These are phyloP conservation scores for Drosophila pachea DNA, from an alignment of 1,140 invertebrate genomes.

Conservation along the genomic window DNA sequence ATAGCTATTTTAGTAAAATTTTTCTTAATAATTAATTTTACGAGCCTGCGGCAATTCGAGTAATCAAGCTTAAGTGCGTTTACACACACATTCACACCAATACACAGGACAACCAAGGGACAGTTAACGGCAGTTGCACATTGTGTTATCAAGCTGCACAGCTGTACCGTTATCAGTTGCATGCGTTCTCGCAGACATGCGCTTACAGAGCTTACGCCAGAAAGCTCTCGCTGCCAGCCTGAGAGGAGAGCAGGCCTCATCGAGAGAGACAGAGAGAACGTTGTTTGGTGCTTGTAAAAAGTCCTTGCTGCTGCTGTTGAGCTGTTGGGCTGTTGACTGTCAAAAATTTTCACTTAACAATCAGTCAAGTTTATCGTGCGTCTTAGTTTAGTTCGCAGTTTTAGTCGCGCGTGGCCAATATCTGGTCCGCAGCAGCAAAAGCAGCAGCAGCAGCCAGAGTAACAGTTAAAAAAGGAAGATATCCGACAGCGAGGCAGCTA, in stretches of 20 bases:
- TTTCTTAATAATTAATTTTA: constrained; percentile 64
- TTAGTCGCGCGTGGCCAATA: constrained; percentile 23
- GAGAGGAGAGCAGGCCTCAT: constrained; percentile 2
- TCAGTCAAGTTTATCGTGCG: constrained; percentile 75
- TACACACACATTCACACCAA: constrained; percentile 4
- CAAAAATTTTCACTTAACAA: constrained; percentile 70
- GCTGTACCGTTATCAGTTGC: constrained; percentile 69
- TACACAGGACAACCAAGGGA: not conserved
- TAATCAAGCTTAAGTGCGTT: constrained; percentile 42
- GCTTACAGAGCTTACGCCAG: constrained; percentile 35
- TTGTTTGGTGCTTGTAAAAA: constrained; percentile 20
- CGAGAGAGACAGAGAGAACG: constrained; percentile 3
- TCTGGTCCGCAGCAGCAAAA: constrained; percentile 22
- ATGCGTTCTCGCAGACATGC: constrained; percentile 47
- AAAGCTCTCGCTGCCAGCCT: constrained; percentile 46
- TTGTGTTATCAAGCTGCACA: constrained; percentile 62
- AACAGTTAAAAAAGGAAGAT: constrained; percentile 24
- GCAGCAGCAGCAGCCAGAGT: constrained; percentile 23
- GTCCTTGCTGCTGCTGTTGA: constrained; percentile 55
- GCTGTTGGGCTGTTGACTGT: constrained; percentile 65
- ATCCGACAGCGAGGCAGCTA: constrained; percentile 41
- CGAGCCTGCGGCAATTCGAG: constrained; percentile 59
- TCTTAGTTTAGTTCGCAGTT: constrained; percentile 63
- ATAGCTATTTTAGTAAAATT: constrained; percentile 53
- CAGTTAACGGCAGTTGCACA: constrained; percentile 31